Conservation (phyloP, 2,113 vertebrate species). For the Mellivora capensis region DNA sequence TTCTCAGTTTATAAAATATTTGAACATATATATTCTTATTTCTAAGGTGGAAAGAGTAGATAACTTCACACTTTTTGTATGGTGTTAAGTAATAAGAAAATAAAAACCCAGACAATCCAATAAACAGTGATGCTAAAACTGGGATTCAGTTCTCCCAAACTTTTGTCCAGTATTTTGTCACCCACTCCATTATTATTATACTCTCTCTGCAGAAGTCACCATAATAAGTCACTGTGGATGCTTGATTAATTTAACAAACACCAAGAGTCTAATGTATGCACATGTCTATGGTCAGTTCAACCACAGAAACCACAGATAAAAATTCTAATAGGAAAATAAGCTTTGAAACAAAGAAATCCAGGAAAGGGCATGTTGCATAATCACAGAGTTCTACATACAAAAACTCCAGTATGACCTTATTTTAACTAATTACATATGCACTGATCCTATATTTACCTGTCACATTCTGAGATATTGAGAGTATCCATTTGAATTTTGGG, state of each 20-base stretch:
- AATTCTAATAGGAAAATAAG: background rate
- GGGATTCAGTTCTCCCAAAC: background rate
- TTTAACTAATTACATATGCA: background rate
- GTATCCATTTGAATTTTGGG: background rate
- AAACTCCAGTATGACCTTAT: background rate
- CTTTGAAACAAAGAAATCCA: background rate
- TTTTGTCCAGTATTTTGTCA: background rate
- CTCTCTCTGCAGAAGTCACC: background rate
- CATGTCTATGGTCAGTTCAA: constrained; percentile 1
- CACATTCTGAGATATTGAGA: background rate
- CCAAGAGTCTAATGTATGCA: background rate
- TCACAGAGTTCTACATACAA: background rate
- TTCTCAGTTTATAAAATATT: constrained; percentile 1
- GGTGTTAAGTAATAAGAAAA: background rate
- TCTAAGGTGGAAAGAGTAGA: background rate
- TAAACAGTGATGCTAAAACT: background rate
- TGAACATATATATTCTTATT: background rate
- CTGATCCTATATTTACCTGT: background rate
- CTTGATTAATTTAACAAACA: constrained; percentile 22
- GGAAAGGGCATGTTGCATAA: background rate
- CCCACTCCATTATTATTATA: background rate
- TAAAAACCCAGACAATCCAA: background rate
- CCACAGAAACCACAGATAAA: background rate
- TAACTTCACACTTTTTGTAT: background rate
- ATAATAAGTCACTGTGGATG: background rate